Evolutionary conservation across 2,797 vertebrate species (phyloP).

Genomic region (Melanitta fusca): DNA sequence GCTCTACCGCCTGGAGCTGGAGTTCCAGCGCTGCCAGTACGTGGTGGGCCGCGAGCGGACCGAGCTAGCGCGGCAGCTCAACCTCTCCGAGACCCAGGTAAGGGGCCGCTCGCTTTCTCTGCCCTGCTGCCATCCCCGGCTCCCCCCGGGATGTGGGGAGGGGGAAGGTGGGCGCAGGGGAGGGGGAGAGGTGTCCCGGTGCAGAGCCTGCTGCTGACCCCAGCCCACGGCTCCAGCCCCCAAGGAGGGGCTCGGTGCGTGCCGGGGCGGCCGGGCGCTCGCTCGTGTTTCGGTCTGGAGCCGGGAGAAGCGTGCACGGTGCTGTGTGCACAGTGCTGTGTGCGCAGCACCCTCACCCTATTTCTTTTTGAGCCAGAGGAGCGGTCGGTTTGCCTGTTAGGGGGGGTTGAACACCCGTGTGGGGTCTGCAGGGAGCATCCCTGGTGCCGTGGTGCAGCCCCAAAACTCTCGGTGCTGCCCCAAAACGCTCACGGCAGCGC

Average conservation of each 20-base stretch:
- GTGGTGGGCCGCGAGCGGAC: slow-evolving; percentile 95
- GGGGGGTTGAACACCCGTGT: accelerated
- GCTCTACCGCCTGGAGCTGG: slow-evolving; percentile 94
- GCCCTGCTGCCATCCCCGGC: too few species aligned
- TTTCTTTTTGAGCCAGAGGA: background rate
- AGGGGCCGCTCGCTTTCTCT: background rate
- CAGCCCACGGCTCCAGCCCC: accelerated
- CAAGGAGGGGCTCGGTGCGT: accelerated
- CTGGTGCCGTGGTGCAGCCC: accelerated
- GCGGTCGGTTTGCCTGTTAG: background rate
- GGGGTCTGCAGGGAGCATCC: accelerated
- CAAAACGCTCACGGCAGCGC: background rate
- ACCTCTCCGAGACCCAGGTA: slow-evolving; percentile 96
- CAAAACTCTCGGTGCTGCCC: background rate
- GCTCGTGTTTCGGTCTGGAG: background rate
- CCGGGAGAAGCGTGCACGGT: accelerated
- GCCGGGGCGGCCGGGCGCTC: too few species aligned
- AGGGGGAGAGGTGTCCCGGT: too few species aligned
- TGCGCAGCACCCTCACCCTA: accelerated
- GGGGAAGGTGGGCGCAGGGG: background rate
- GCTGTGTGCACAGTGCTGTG: accelerated
- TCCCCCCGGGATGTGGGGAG: background rate
- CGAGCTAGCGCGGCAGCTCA: slow-evolving; percentile 91
- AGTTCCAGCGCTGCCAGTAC: slow-evolving; percentile 97
- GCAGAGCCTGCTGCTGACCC: background rate